Evolutionary conservation across 2,113 vertebrate genomes (phyloP), one percentile per base, ranked within the genome.

Genomic region (Clarias batrachus): DNA sequence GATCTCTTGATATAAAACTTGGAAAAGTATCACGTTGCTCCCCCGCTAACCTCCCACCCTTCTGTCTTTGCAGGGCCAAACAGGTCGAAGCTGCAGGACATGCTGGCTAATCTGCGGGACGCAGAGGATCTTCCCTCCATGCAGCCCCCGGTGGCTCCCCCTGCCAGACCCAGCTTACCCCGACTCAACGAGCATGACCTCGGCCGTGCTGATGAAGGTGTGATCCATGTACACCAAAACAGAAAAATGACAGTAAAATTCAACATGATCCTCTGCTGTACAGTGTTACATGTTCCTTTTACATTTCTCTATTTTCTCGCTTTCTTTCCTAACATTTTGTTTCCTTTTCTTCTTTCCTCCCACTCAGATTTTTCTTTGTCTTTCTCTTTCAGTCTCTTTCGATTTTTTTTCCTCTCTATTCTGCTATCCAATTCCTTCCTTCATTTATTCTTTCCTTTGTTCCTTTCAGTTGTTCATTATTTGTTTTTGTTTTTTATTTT

Each of bases 71-170:
- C 71, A 94, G 94, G 94, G 76, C 94, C 93, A 0, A 94, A 94
- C 94, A 96, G 97, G 91, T 99, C 97, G 90, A 99, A 98, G 93
- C 96, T 99, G 71, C 98, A 99, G 95, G 98, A 99, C 92, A 99
- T 99, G 98, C 93, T 99, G 95, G 98, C 97, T 91, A 99, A 98
- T 91, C 96, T 99, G 92, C 95, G 98, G 92, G 98, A 99, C 82
- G 96, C 96, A 27, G 98, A 99, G 94, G 98, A 99, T 89, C 91
- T 98, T 88, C 96, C 98, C 89, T 97, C 97, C 87, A 94, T 98
- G 91, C 97, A 99, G 92, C 96, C 97, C n/a, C 96, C 97, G 57
- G 95, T 97, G 87, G 90, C 95, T 17, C 95, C 97, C 2, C 96
- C 97, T 71, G 95, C 96, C 86, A 95, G 98, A 83, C 96, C 97